These are phyloP conservation scores for Thecocarcelia acutangulata DNA, from an alignment of 2,888 invertebrate genomes.

Conservation along the genomic window DNA sequence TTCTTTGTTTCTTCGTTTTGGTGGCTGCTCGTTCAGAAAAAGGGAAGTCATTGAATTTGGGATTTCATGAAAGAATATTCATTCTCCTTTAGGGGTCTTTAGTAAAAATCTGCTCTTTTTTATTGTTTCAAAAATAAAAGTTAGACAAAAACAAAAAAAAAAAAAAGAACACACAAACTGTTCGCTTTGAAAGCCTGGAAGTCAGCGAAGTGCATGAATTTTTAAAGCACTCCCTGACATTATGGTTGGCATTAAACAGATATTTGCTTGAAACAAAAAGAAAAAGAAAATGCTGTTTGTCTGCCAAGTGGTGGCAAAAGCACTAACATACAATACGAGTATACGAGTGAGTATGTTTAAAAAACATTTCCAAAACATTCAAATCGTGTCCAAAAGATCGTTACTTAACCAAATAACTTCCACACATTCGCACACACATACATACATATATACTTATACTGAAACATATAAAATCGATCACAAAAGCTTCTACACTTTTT, in stretches of 20 bases:
- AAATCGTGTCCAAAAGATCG: conserved; percentile 62
- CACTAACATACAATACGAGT: conserved; percentile 25
- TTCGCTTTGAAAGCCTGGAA: conserved; percentile 49
- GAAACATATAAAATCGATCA: too few relatives aligned
- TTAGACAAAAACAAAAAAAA: conserved; percentile 9
- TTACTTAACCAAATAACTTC: conserved; percentile 34
- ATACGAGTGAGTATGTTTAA: too few relatives aligned
- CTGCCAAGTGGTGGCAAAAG: conserved; percentile 57
- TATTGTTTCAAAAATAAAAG: conserved; percentile 52
- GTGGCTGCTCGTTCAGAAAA: background rate
- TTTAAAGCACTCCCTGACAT: conserved; percentile 62
- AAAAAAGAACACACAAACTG: conserved; percentile 23
- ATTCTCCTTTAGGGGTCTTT: conserved; percentile 56
- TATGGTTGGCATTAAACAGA: conserved; percentile 51
- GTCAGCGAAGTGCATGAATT: conserved; percentile 48
- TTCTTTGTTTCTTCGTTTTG: conserved; percentile 17
- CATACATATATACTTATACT: background rate
- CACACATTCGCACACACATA: conserved; percentile 6
- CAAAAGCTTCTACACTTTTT: too few relatives aligned
- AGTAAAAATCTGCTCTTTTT: conserved; percentile 60
- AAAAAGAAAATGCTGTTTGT: conserved; percentile 52
- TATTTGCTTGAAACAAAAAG: background rate
- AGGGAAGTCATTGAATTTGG: conserved; percentile 62
- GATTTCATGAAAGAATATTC: conserved; percentile 42
- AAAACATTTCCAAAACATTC: conserved; percentile 58